These are phyloP conservation scores for Cheirogaleus major DNA, from an alignment of 2,797 vertebrate genomes.

Conservation along the genomic window DNA sequence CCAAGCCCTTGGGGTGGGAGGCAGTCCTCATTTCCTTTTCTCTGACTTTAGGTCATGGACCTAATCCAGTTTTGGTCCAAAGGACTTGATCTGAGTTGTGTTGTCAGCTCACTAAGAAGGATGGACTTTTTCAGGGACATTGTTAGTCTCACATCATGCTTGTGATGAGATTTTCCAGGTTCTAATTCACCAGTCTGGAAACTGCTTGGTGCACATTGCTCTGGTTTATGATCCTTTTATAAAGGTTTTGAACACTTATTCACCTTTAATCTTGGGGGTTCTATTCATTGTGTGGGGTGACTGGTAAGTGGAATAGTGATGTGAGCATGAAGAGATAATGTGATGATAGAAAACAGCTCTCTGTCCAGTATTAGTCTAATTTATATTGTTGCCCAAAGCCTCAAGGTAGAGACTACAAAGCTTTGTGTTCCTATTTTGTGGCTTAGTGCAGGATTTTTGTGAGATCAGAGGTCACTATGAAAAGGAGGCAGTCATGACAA, in stretches of 20 bases:
- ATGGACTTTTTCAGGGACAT: not conserved
- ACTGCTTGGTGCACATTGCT: not conserved
- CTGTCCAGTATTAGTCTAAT: not conserved
- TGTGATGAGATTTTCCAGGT: not conserved
- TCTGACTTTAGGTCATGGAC: not conserved
- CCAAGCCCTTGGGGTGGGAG: not conserved
- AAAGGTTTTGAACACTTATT: not conserved
- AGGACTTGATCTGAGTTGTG: not conserved
- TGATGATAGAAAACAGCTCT: not conserved
- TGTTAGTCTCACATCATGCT: not conserved
- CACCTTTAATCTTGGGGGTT: not conserved
- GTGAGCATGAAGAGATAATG: not conserved
- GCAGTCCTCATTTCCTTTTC: not conserved
- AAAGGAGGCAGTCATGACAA: not conserved
- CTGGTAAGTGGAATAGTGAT: not conserved
- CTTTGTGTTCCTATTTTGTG: not conserved
- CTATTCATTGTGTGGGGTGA: not conserved
- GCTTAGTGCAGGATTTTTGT: not conserved
- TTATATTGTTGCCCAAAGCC: not conserved
- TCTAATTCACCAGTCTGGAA: not conserved
- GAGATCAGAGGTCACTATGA: not conserved
- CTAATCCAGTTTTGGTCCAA: not conserved
- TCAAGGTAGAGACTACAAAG: not conserved
- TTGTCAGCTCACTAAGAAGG: not conserved
- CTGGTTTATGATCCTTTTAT: not conserved